Conservation (phyloP, 2,888 invertebrate species). For the Saturnia pavonia region DNA sequence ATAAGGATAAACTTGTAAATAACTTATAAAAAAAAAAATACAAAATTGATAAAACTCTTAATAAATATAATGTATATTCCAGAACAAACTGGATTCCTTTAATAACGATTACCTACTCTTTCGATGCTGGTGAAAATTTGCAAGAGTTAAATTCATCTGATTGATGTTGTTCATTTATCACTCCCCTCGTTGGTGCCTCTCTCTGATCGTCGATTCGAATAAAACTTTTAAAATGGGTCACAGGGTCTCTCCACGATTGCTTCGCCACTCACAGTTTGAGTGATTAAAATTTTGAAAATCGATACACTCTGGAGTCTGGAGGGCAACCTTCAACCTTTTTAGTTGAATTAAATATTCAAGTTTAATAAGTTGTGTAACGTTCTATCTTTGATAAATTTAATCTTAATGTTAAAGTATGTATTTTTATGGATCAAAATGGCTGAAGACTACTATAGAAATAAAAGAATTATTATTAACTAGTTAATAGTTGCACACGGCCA, state of each 20-base stretch:
- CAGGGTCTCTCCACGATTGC: constrained; percentile 73
- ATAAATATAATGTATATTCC: constrained; percentile 34
- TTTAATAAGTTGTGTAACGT: not conserved
- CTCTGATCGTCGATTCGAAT: constrained; percentile 49
- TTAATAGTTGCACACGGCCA: no score
- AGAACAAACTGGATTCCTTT: constrained; percentile 57
- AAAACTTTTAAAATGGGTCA: constrained; percentile 81
- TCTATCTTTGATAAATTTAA: not conserved
- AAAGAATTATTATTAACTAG: no score
- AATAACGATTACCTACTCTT: constrained; percentile 49
- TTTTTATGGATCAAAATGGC: no score
- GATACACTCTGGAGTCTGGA: constrained; percentile 42
- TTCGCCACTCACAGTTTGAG: constrained; percentile 58
- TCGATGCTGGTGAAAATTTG: constrained; percentile 70
- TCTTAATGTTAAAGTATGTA: no score
- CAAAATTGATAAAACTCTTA: not conserved
- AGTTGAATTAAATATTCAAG: constrained; percentile 9
- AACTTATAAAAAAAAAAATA: no score
- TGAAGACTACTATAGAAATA: no score
- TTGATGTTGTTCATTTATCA: constrained; percentile 80
- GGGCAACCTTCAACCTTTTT: constrained; percentile 17
- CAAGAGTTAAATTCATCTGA: constrained; percentile 78
- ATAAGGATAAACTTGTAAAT: no score
- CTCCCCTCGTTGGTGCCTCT: constrained; percentile 64
- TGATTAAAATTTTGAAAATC: constrained; percentile 74